Evolutionary conservation across 2,113 vertebrate species (phyloP).

Genomic region (Sturnus vulgaris): DNA sequence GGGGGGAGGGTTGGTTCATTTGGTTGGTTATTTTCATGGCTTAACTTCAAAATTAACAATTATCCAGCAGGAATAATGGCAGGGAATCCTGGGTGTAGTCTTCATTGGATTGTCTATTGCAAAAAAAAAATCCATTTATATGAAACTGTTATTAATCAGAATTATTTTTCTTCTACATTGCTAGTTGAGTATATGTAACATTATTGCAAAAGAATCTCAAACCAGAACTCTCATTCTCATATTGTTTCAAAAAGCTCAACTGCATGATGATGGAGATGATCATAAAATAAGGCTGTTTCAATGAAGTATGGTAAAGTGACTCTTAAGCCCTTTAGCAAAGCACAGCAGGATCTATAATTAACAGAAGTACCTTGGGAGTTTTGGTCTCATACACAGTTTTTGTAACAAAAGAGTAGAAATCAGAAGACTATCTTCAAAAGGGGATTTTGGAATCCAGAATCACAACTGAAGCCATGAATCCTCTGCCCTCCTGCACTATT

Average conservation of each 20-base stretch:
- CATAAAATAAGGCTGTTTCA: neutral
- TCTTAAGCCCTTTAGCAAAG: neutral
- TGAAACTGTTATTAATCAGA: neutral
- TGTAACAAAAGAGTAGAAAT: neutral
- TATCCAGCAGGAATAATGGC: neutral
- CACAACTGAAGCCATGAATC: neutral
- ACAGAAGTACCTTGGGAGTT: neutral
- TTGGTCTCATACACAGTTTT: neutral
- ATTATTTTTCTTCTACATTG: neutral
- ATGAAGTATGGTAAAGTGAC: neutral
- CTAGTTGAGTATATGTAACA: neutral
- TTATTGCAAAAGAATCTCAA: neutral
- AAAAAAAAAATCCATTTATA: neutral
- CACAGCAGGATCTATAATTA: neutral
- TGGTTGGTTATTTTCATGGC: neutral
- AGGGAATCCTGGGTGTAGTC: neutral
- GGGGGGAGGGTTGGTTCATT: fast-evolving
- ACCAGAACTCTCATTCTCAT: neutral
- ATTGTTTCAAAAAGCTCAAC: neutral
- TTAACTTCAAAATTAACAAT: neutral
- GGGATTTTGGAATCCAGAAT: neutral
- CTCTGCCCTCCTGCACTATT: neutral
- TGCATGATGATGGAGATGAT: neutral
- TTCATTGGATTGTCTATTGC: neutral
- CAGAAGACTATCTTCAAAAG: neutral